Base-by-base conservation (phyloP, 2,888 invertebrate species). In the Lochmaea capreae region DNA sequence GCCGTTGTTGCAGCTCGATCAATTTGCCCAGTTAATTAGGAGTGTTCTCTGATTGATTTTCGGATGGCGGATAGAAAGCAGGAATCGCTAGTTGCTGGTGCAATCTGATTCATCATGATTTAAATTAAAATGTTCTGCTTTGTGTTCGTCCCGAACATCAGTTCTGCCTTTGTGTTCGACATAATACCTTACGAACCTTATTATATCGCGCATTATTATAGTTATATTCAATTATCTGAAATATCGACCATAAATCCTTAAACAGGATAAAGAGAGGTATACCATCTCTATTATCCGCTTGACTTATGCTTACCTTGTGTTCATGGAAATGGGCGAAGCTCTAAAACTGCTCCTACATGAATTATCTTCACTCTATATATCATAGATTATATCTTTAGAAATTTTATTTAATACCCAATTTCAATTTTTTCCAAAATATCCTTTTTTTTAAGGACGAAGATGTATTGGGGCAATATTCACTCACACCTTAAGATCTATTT, bases 51-150 rank as follows among this genome's bases (percentile, higher is more conserved):
- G 67, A 67, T 67, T 67, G 67, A 67, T 67, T 67, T 67, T 67
- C 43, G 67, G 59, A 14, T 43, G 59, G 59, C 58, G 59, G 59
- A 67, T 67, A 58, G 67, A 26, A 46, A 67, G 16, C 46, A 43
- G 58, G 22, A 59, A 39, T 59, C 62, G 67, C 22, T 52, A 33
- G 52, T 54, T 16, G 57, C 58, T 58, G 59, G 58, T 67, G 67
- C 59, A 67, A 67, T 67, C 67, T 59, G 59, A 67, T 67, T 67
- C 22, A 59, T 67, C 58, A 43, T 59, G 59, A 52, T 67, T 59
- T 58, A 67, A 67, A 67, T 67, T 67, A 67, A 67, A 67, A 67
- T 67, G 67, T 67, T 67, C 67, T 59, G 59, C 67, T 67, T 67
- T 67, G 67, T 67, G 46, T 59, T 39, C 33, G n/a, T 12, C 39